Evolutionary conservation across 2,113 vertebrate genomes (phyloP).

Genomic region (Dinomys branickii): DNA sequence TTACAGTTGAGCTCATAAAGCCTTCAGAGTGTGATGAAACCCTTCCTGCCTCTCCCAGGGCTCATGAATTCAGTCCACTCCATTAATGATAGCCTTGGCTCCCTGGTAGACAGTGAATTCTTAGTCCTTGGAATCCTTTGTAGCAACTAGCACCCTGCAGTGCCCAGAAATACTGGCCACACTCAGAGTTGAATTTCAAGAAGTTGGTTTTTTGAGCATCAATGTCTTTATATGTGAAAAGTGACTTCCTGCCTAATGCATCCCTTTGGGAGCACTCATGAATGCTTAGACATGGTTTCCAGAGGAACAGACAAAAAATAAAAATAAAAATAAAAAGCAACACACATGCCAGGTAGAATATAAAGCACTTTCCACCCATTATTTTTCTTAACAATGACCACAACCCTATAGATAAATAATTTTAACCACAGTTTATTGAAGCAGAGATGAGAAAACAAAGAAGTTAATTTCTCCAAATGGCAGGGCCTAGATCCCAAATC

Average conservation of each 20-base stretch:
- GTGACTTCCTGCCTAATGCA: not conserved
- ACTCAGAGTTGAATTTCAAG: not conserved
- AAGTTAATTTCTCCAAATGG: not conserved
- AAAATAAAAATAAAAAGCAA: slow-evolving; percentile 13
- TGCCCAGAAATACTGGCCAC: not conserved
- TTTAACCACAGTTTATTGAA: slow-evolving; percentile 12
- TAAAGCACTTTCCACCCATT: not conserved
- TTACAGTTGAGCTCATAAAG: not conserved
- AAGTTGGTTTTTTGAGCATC: not conserved
- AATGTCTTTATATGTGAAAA: not conserved
- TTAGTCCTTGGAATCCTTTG: not conserved
- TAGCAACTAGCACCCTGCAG: not conserved
- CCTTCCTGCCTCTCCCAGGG: not conserved
- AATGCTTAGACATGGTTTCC: not conserved
- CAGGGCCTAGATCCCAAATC: not conserved
- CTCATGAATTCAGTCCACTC: not conserved
- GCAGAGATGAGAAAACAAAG: slow-evolving; percentile 18
- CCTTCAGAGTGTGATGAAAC: not conserved
- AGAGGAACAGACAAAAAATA: slow-evolving; percentile 7
- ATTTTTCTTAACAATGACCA: slow-evolving; percentile 10
- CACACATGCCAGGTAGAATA: not conserved
- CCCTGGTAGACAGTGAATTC: not conserved
- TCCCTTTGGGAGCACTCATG: not conserved
- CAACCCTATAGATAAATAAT: not conserved
- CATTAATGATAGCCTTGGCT: not conserved